A percentile compares a stretch with the other conserved stretches of the same genome.
Conservation (phyloP, 2,113 vertebrate genomes). For the Pseudolaguvia tuberculata region DNA sequence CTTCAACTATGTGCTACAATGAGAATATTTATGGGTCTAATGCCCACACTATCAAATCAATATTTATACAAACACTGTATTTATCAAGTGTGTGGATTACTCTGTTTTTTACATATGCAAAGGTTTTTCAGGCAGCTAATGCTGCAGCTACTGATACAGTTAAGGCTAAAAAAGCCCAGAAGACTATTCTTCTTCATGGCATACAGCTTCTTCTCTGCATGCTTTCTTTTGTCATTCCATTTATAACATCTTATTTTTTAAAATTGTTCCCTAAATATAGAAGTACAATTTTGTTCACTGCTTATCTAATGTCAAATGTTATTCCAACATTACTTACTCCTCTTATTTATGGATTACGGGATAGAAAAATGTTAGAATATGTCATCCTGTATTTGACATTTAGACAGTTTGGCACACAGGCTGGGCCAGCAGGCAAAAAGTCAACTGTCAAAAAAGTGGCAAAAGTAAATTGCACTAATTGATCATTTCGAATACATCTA, state of each 20-base stretch:
- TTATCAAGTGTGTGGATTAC: constrained; percentile 54
- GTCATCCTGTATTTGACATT: not conserved
- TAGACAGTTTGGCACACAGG: not conserved
- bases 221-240: constrained; percentile 44
- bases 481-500: no score
- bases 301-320: constrained; percentile 46
- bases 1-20: not conserved
- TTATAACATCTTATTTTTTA: not conserved
- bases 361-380: constrained; percentile 43
- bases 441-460: not conserved
- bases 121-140: constrained; percentile 44
- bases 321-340: constrained; percentile 56
- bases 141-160: constrained; percentile 8
- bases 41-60: constrained; percentile 5
- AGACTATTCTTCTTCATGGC: constrained; percentile 59
- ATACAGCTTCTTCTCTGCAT: constrained; percentile 55
- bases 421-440: not conserved
- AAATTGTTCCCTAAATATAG: constrained; percentile 5
- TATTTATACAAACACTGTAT: constrained; percentile 32
- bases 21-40: not conserved
- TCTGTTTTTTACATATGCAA: constrained; percentile 55
- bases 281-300: constrained; percentile 32
- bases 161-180: constrained; percentile 49
- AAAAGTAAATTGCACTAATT: not conserved
- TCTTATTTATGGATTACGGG: constrained; percentile 50